phyloP scores from a whole-genome alignment of 2,113 vertebrate genomes.

The Colistium nudipinnis region DNA sequence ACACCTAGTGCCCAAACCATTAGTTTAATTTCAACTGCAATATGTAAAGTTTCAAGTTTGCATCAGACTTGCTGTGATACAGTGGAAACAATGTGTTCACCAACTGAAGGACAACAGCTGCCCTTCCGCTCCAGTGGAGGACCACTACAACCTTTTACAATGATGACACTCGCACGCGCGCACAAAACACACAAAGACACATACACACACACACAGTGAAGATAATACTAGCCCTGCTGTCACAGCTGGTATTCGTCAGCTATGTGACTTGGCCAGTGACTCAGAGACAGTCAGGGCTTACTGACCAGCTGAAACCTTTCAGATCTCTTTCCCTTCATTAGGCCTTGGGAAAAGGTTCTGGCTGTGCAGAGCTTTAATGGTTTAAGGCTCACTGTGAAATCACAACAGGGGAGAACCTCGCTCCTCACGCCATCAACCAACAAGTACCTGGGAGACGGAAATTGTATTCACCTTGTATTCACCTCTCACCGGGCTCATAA shows the following conservation, averaged over 20 bases:
- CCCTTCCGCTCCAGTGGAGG: not conserved
- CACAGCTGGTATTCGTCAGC: not conserved
- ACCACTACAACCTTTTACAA: not conserved
- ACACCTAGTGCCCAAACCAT: too few relatives aligned
- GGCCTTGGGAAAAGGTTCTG: slow-evolving; percentile 17
- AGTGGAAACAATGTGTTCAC: too few relatives aligned
- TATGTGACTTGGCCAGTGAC: slow-evolving; percentile 21
- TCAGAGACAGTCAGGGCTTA: not conserved
- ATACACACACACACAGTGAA: not conserved
- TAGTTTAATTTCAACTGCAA: too few relatives aligned
- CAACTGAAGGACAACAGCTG: not conserved
- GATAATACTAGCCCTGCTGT: not conserved
- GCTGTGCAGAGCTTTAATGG: slow-evolving; percentile 48
- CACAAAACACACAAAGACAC: not conserved
- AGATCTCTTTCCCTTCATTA: slow-evolving; percentile 31
- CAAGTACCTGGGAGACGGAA: slow-evolving; percentile 68
- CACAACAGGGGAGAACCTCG: slow-evolving; percentile 47
- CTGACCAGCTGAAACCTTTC: slow-evolving; percentile 38
- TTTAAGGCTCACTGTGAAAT: slow-evolving; percentile 47
- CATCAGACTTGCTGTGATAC: too few relatives aligned
- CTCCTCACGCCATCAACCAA: slow-evolving; percentile 56
- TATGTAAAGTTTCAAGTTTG: too few relatives aligned
- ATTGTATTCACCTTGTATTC: slow-evolving; percentile 78
- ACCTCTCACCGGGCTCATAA: slow-evolving; percentile 78
- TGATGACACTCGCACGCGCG: too few relatives aligned